Evolutionary conservation across 1,140 invertebrate genomes (phyloP).

Genomic region (Asbolus verrucosus): DNA sequence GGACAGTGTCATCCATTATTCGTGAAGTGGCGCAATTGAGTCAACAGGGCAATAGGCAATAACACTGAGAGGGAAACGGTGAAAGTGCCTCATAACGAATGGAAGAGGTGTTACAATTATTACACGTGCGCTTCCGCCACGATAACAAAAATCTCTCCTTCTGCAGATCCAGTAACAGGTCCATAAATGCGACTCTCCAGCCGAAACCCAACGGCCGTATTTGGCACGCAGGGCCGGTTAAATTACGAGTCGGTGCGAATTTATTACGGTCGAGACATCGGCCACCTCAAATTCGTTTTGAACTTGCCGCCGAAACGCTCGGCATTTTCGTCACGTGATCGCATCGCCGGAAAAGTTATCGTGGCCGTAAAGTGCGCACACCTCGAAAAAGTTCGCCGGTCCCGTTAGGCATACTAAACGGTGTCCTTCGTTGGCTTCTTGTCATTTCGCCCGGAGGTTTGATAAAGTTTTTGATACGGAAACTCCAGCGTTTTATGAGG

Average conservation of each 20-base stretch:
- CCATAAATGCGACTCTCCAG: slow-evolving; percentile 18
- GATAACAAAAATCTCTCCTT: not conserved
- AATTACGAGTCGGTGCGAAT: slow-evolving; percentile 19
- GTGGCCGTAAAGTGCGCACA: slow-evolving; percentile 20
- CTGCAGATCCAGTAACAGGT: slow-evolving; percentile 28
- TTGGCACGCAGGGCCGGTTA: slow-evolving; percentile 29
- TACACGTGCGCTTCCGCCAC: too few relatives aligned
- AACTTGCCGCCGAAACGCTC: slow-evolving; percentile 19
- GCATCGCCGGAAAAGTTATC: slow-evolving; percentile 16
- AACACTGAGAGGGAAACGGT: not conserved
- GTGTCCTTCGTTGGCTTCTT: too few relatives aligned
- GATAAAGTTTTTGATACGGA: too few relatives aligned
- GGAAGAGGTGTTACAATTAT: slow-evolving; percentile 17
- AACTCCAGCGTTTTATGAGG: too few relatives aligned
- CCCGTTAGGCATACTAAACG: not conserved
- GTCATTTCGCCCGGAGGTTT: too few relatives aligned
- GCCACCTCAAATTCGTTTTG: not conserved
- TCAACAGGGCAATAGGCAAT: slow-evolving; percentile 27
- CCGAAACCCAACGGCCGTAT: slow-evolving; percentile 18
- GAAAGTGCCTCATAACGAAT: slow-evolving; percentile 11
- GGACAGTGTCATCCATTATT: slow-evolving; percentile 19
- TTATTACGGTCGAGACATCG: not conserved
- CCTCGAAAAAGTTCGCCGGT: not conserved
- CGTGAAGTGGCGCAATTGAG: slow-evolving; percentile 26
- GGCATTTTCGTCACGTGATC: not conserved